A percentile compares a stretch with the other conserved stretches of the same genome.
Evolutionary conservation across 2,797 vertebrate species (phyloP).

Genomic region (Pangasius sanitwongsei): DNA sequence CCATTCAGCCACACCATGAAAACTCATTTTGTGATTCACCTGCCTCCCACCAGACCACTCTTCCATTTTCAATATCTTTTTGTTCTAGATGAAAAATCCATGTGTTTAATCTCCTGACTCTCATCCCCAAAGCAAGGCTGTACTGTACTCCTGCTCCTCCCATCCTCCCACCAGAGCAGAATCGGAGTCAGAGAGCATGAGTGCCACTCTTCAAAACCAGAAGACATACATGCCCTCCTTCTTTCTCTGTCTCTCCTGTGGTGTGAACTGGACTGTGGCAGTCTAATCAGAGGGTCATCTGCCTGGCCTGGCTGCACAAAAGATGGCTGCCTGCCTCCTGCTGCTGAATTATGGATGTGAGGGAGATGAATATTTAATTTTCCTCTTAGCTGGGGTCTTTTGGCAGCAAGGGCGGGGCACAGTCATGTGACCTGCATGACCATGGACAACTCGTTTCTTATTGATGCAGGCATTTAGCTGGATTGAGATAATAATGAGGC

Average conservation of each 20-base stretch:
- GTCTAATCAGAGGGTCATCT: slow-evolving; percentile 38
- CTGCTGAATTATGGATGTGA: slow-evolving; percentile 55
- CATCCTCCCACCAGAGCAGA: slow-evolving; percentile 2
- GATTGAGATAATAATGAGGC: slow-evolving; percentile 26
- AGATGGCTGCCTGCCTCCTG: slow-evolving; percentile 41
- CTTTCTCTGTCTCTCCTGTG: slow-evolving; percentile 8
- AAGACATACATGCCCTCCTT: slow-evolving; percentile 22
- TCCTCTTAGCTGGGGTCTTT: slow-evolving; percentile 46
- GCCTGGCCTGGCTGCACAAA: slow-evolving; percentile 26
- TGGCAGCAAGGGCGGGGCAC: slow-evolving; percentile 18
- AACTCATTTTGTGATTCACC: slow-evolving; percentile 32
- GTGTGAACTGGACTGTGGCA: slow-evolving; percentile 16
- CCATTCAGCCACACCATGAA: slow-evolving; percentile 6
- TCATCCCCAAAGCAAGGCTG: slow-evolving; percentile 16
- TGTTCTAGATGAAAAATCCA: slow-evolving; percentile 19
- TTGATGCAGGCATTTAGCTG: slow-evolving; percentile 41
- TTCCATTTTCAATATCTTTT: slow-evolving; percentile 28
- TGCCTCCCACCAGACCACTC: slow-evolving; percentile 7
- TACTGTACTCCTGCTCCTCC: slow-evolving; percentile 2
- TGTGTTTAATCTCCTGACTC: slow-evolving; percentile 25
- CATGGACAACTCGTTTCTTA: slow-evolving; percentile 37
- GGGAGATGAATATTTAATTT: slow-evolving; percentile 54
- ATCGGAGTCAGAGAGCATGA: neutral
- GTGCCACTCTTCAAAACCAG: slow-evolving; percentile 29
- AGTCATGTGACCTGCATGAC: slow-evolving; percentile 45